Conservation (phyloP, 2,113 vertebrate genomes). For the Sterrhoptilus dennistouni region DNA sequence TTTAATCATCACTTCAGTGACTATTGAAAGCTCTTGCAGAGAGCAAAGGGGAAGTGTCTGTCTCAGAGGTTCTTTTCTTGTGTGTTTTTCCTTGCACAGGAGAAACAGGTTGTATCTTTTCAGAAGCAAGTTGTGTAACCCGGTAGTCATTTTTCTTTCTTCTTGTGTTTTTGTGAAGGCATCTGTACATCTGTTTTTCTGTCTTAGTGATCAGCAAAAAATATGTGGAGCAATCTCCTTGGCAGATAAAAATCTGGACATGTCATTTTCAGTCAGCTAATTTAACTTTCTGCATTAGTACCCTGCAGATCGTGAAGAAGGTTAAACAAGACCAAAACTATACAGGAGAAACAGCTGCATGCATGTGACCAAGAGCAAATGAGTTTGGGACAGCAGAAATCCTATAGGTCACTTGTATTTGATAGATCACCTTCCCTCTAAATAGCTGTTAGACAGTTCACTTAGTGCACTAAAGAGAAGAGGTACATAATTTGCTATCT, state of each 20-base stretch:
- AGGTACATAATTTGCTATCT: background rate
- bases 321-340: background rate
- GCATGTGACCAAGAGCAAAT: background rate
- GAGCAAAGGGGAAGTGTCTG: background rate
- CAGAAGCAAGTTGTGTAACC: background rate
- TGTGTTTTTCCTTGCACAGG: background rate
- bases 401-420: background rate
- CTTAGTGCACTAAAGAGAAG: background rate
- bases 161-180: background rate
- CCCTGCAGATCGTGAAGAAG: background rate
- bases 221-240: background rate
- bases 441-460: background rate
- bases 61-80: background rate
- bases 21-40: background rate
- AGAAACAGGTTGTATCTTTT: background rate
- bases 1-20: background rate
- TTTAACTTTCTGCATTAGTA: background rate
- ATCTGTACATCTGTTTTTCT: background rate
- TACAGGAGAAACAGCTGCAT: background rate
- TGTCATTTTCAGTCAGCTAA: background rate
- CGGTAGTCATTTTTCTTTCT: background rate
- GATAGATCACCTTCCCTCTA: background rate
- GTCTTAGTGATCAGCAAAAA: background rate
- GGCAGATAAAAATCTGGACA: background rate
- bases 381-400: background rate